These are phyloP conservation scores for Papilio aristodemus DNA, from an alignment of 1,140 invertebrate species.

Conservation along the genomic window DNA sequence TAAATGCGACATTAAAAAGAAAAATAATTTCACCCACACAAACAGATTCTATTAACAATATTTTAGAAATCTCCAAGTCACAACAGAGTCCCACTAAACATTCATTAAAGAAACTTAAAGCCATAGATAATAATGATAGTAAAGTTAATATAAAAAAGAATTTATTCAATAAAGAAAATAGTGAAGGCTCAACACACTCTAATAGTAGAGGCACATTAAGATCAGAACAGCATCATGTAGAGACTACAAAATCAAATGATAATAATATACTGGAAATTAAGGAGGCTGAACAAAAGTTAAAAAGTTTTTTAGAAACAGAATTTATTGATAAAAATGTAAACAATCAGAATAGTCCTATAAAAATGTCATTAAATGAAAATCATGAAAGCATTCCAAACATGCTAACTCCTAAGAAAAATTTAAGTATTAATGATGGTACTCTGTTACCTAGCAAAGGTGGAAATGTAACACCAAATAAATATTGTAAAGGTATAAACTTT, in stretches of 20 bases:
- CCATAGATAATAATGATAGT: no score
- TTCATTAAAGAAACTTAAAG: not conserved
- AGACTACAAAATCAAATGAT: not conserved
- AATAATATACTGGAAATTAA: not conserved
- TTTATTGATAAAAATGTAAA: not conserved
- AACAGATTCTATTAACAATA: not conserved
- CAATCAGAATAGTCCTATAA: slow-evolving; percentile 7
- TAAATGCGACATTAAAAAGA: not conserved
- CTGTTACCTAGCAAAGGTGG: slow-evolving; percentile 7
- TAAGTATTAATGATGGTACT: not conserved
- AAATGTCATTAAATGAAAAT: slow-evolving; percentile 8
- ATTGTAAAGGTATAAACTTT: slow-evolving; percentile 36
- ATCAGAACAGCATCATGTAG: not conserved
- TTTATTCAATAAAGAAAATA: slow-evolving; percentile 16
- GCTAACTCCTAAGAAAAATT: not conserved
- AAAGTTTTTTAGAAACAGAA: not conserved
- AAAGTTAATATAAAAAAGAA: not conserved
- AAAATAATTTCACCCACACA: slow-evolving; percentile 7
- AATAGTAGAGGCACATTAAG: not conserved
- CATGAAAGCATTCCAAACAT: not conserved
- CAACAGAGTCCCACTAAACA: slow-evolving; percentile 3
- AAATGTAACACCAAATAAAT: slow-evolving; percentile 13
- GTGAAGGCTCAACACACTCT: not conserved
- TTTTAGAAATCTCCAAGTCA: not conserved
- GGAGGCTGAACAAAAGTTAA: slow-evolving; percentile 24